phyloP scores from a whole-genome alignment of 2,113 vertebrate species.

The Anhinga anhinga region DNA sequence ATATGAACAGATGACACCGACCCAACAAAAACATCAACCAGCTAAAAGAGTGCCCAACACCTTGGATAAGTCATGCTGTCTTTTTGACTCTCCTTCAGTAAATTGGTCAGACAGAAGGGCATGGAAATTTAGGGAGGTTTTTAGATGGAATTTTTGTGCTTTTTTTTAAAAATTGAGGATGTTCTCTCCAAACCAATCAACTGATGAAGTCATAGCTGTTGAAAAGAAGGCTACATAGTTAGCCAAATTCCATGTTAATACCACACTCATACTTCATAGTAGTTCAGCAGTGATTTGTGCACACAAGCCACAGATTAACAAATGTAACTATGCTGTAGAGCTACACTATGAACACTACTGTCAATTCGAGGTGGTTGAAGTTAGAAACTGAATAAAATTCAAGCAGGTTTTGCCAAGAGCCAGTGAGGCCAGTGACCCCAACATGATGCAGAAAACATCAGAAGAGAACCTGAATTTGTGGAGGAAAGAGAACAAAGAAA shows the following conservation, averaged over 20 bases:
- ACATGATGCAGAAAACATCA: rapidly evolving
- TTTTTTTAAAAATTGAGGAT: not conserved
- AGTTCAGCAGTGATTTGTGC: not conserved
- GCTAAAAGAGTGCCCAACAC: not conserved
- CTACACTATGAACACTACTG: not conserved
- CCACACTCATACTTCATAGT: rapidly evolving
- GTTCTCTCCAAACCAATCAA: not conserved
- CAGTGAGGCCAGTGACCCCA: not conserved
- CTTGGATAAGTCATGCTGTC: not conserved
- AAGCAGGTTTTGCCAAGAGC: not conserved
- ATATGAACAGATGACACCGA: not conserved
- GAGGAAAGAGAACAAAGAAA: not conserved
- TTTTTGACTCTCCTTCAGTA: not conserved
- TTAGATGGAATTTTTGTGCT: not conserved
- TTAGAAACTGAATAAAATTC: not conserved
- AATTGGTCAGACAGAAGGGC: not conserved
- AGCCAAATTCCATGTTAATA: not conserved
- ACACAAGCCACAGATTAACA: not conserved
- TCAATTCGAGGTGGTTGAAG: not conserved
- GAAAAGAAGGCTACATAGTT: too few relatives aligned
- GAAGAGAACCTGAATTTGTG: rapidly evolving
- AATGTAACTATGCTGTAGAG: too few relatives aligned
- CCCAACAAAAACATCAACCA: not conserved
- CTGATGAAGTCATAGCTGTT: not conserved
- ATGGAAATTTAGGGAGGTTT: not conserved